Conservation (phyloP, 2,113 vertebrate species). For the Capreolus pygargus region DNA sequence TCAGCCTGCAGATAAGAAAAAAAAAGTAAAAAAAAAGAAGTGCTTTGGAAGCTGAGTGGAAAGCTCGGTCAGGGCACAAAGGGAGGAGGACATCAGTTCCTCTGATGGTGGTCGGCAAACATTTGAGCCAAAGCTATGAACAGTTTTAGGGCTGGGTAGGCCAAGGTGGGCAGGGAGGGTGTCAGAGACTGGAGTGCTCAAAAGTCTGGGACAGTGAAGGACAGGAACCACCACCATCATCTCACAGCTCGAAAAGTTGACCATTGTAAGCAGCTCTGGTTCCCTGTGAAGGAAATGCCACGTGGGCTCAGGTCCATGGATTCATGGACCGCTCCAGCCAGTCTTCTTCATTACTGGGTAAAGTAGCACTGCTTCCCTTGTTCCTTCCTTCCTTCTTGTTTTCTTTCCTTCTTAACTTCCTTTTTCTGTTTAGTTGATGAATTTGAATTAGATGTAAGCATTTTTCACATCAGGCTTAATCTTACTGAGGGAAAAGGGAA, state of each 20-base stretch:
- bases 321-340: neutral
- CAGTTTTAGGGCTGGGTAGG: neutral
- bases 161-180: neutral
- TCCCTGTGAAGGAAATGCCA: neutral
- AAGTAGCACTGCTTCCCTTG: neutral
- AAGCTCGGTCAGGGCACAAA: neutral
- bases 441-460: neutral
- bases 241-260: neutral
- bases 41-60: neutral
- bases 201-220: neutral
- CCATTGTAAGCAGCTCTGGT: accelerated
- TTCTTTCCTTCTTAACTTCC: neutral
- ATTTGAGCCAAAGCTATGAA: neutral
- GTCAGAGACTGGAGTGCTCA: neutral
- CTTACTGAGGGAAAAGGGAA: neutral
- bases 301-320: neutral
- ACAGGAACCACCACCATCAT: too few species aligned
- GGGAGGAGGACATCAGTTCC: neutral
- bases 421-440: neutral
- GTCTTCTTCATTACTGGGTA: neutral
- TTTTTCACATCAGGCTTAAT: neutral
- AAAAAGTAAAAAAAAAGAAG: neutral
- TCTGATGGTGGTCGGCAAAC: neutral
- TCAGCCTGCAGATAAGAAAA: neutral
- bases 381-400: too few species aligned